Base-by-base conservation (phyloP, 1,140 invertebrate genomes). In the Tetragnatha versicolor region DNA sequence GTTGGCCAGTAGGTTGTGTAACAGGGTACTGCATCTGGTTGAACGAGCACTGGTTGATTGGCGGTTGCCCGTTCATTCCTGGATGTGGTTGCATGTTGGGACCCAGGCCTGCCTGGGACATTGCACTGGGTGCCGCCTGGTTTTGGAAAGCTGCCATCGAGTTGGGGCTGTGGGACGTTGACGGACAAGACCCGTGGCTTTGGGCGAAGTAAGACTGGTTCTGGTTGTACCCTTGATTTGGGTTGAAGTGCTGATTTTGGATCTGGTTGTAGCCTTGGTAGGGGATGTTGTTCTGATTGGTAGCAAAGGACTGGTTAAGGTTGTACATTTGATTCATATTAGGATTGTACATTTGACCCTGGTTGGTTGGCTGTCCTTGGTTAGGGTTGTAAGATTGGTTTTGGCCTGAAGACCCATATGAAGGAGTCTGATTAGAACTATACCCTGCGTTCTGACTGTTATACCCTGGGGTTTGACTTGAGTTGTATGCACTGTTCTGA, bases 361-460 rank as follows among this genome's bases (percentile, higher is more conserved):
- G 17, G 37, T 39, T 65, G 20, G 29, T 42, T 42, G 61, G 22
- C 14, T 27, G 27, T 27, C 27, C 29, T 12, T 39, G 61, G 42
- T 65, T 65, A 27, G 61, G n/a, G 27, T 12, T 65, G 61, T 42
- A 65, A 12, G 61, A 29, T 31, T 3, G 14, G 35, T 58, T 65
- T 65, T 65, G 61, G 17, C 29, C 42, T 22, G 37, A 7, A 45
- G 39, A 25, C n/a, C 20, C 31, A n/a, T n/a, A n/a, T n/a, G n/a
- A n/a, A 58, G 55, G 14, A 31, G 17, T 58, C 35, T 33, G 55
- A 7, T 3, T 5, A n/a, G 29, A 7, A 58, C 20, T 33, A 31
- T 33, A 58, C 17, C 14, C 4, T 33, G 55, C 7, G 20, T 33
- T 58, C 22, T 31, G 55, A 7, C 10, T 2, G 10, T 31, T 31